Evolutionary conservation across 1,140 invertebrate species (phyloP), one percentile per base, ranked within the genome.

Genomic region (Caenorhabditis latens): DNA sequence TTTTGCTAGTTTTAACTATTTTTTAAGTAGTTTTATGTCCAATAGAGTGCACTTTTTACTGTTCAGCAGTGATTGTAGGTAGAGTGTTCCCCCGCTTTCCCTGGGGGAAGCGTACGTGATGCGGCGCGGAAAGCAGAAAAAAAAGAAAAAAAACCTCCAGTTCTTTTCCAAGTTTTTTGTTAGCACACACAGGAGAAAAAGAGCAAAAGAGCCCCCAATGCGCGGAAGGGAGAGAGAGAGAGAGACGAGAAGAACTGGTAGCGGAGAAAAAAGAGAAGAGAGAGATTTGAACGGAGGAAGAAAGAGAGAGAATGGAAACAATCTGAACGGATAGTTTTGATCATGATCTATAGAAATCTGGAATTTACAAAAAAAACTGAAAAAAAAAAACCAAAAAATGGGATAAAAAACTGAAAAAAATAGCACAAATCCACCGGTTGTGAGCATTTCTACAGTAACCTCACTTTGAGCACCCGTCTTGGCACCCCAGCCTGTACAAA

Each of bases 81-180:
- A 8, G 14, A 6, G 57, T 21, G 16, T 21, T 58, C n/a, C n/a
- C 57, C 8, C n/a, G 5, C 9, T n/a, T 14, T 21, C 4, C 16
- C 63, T 67, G 63, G 63, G 63, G 32, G 63, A 67, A 67, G 63
- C 63, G 24, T 67, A 67, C 63, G 63, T 42, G 63, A 40, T 40
- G 65, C 16, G 42, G 43, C 65, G 65, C 63, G 65, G 42, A 71
- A n/a, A 46, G 42, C 32, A 32, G 32, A 32, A 32, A 32, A 32
- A 32, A 32, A 32, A 2, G 2, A 32, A 32, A 32, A 71, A 71
- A 71, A 71, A 71, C 65, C 65, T 71, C 65, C 65, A 71, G 65
- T 71, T 71, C 43, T 46, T 6, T 71, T 40, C 43, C 9, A 63
- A 14, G 21, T 63, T 71, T 71, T 71, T 71, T 71, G 65, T 71